Percentiles rank a stretch among this genome's conserved stretches.
These are phyloP conservation scores for Amphipoea oculea DNA, from an alignment of 2,888 invertebrate genomes.

Conservation along the genomic window DNA sequence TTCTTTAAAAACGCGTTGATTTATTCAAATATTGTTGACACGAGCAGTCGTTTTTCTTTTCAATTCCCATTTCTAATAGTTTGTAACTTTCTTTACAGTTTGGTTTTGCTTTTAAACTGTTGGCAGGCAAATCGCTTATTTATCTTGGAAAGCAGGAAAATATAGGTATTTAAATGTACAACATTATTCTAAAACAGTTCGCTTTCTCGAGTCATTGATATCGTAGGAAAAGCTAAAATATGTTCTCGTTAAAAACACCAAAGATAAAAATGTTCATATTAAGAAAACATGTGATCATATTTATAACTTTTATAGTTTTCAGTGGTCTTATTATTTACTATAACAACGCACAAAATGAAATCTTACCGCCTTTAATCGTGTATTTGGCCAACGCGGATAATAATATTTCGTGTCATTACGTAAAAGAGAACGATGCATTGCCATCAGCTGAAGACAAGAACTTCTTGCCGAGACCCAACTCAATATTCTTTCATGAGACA, in stretches of 20 bases:
- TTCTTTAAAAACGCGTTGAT: too few species aligned
- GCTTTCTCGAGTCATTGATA: neutral
- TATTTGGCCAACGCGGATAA: slow-evolving; percentile 12
- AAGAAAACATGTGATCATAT: slow-evolving; percentile 23
- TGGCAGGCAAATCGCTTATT: neutral
- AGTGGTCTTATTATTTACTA: slow-evolving; percentile 38
- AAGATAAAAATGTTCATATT: neutral
- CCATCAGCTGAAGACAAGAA: slow-evolving; percentile 65
- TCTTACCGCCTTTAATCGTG: slow-evolving; percentile 8
- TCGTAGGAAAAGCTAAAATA: neutral
- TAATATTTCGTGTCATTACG: slow-evolving; percentile 53
- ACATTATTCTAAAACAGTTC: neutral
- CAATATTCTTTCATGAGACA: slow-evolving; percentile 93
- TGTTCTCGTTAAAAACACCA: neutral
- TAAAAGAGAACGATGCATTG: slow-evolving; percentile 60
- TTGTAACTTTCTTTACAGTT: too few species aligned
- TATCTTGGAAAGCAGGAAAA: neutral
- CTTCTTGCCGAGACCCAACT: slow-evolving; percentile 76
- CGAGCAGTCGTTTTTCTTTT: too few species aligned
- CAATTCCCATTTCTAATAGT: too few species aligned
- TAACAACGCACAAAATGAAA: slow-evolving; percentile 8
- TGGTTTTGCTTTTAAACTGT: too few species aligned
- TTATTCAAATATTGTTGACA: too few species aligned
- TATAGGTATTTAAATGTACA: neutral
- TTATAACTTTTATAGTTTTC: slow-evolving; percentile 33